Evolutionary conservation across 1,140 invertebrate genomes (phyloP).

Genomic region (Papilio polyxenes): DNA sequence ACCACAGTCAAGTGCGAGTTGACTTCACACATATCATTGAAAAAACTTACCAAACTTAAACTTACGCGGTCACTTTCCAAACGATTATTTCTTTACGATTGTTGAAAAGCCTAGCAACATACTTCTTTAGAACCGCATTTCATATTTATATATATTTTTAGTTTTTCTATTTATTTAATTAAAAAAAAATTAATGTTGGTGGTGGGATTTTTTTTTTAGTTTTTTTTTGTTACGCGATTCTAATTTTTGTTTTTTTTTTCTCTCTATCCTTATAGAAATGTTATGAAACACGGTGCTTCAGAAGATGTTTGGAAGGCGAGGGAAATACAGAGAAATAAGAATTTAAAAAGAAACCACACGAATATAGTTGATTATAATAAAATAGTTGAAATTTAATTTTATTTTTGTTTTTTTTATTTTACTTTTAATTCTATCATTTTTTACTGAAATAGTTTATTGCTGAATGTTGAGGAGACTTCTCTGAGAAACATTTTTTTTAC

Average conservation of each 20-base stretch:
- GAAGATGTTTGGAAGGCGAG: not conserved
- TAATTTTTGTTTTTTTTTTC: not conserved
- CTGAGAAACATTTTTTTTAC: too few species aligned
- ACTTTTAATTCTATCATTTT: not conserved
- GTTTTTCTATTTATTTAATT: not conserved
- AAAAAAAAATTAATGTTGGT: not conserved
- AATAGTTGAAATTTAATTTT: constrained; percentile 16
- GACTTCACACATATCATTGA: too few species aligned
- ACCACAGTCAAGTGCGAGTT: too few species aligned
- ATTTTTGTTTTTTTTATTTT: not conserved
- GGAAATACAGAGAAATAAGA: not conserved
- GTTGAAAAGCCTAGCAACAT: not conserved
- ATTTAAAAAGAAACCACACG: not conserved
- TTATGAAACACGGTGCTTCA: constrained; percentile 7
- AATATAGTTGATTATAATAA: constrained; percentile 11
- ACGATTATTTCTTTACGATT: too few species aligned
- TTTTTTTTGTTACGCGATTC: not conserved
- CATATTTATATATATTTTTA: not conserved
- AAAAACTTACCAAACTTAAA: too few species aligned
- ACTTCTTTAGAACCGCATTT: not conserved
- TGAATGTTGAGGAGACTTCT: too few species aligned
- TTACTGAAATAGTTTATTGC: too few species aligned
- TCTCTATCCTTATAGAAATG: not conserved
- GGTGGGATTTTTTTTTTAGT: not conserved
- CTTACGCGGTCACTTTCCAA: too few species aligned